Evolutionary conservation across 2,113 vertebrate genomes (phyloP), one percentile per base, ranked within the genome.

Genomic region (Tragulus kanchil): DNA sequence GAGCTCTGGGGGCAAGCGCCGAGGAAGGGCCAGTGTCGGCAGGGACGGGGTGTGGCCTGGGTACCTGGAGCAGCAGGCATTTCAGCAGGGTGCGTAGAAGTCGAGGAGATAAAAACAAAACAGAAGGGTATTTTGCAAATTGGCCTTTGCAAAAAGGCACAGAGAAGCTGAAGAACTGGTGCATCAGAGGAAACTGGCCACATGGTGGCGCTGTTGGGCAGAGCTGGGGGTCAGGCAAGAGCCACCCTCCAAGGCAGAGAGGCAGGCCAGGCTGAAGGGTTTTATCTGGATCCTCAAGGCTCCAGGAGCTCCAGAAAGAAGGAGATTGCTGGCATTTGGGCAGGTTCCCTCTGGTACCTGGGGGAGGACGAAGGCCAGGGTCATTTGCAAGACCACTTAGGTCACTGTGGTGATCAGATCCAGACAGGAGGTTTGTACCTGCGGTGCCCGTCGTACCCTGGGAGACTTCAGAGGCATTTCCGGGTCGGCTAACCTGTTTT

Each of bases 151-250:
- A 52, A 12, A 48, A 15, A 90, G 48, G 15, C 16, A 0, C 2
- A 3, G 52, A 19, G 54, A 26, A 50, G 36, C 7, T 11, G 36
- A 56, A 19, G 59, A 5, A 6, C 25, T 52, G 69, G 31, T 56
- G 8, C 14, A 1, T 9, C 4, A 0, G 52, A 56, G 62, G 52
- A 45, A 9, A 0, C n/a, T 1, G 28, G 45, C 13, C n/a, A 19
- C 25, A n/a, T 14, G 61, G 79, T 2, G 1, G 48, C 19, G 48
- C 31, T 8, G 1, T 23, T 6, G n/a, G 36, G 48, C 36, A 56
- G 52, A 42, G 21, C 15, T n/a, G 28, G 3, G 5, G 58, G 6
- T 50, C 31, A 16, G 54, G 67, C 69, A n/a, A 56, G 56, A 87
- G n/a, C 42, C 10, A 21, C 14, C 36, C 5, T 19, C 21, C 67